phyloP scores from a whole-genome alignment of 2,797 vertebrate species.

The Rhinichthys osculus region DNA sequence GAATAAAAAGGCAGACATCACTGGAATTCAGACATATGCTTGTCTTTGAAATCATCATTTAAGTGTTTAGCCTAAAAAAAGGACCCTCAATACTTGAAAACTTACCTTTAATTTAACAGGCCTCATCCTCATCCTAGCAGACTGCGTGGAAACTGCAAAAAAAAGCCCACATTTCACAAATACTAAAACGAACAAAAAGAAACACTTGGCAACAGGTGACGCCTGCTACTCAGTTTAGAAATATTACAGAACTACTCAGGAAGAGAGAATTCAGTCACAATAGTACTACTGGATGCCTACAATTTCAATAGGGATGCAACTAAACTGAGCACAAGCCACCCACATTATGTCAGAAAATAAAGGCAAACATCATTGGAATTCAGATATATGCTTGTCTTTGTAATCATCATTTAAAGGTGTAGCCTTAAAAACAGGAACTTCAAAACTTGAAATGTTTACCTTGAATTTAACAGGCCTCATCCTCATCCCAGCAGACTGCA shows the following conservation, averaged over 20 bases:
- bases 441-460: neutral
- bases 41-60: slow-evolving; percentile 68
- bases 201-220: neutral
- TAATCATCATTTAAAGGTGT: slow-evolving; percentile 57
- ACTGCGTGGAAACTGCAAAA: neutral
- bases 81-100: neutral
- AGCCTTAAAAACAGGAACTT: fast-evolving
- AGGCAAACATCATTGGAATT: slow-evolving; percentile 71
- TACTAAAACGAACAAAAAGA: neutral
- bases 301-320: neutral
- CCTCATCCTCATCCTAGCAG: fast-evolving
- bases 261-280: slow-evolving; percentile 91
- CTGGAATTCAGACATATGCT: slow-evolving; percentile 78
- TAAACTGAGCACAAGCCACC: neutral
- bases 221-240: slow-evolving; percentile 40
- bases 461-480: neutral
- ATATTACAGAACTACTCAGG: slow-evolving; percentile 75
- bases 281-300: slow-evolving; percentile 43
- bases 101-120: neutral
- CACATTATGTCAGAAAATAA: slow-evolving; percentile 47
- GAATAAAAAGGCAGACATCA: slow-evolving; percentile 72
- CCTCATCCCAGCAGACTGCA: neutral
- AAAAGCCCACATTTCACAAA: neutral
- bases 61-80: neutral
- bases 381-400: slow-evolving; percentile 80